These are phyloP conservation scores for Rhinichthys klamathensis DNA, from an alignment of 2,113 vertebrate genomes.

Conservation along the genomic window DNA sequence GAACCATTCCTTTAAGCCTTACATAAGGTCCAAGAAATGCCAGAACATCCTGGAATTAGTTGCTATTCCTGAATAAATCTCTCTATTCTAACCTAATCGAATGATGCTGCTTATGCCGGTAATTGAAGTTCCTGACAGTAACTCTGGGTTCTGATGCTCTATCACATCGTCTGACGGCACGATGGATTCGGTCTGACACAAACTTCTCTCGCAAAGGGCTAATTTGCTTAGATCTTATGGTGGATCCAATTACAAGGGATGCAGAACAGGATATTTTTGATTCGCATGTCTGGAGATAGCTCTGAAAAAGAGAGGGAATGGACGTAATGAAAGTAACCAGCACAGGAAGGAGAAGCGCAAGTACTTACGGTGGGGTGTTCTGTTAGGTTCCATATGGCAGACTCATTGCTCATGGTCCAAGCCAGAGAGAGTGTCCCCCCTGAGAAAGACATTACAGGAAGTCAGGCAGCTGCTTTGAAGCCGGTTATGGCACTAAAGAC, in stretches of 20 bases:
- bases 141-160: constrained; percentile 22
- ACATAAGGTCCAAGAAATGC: not conserved
- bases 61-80: not conserved
- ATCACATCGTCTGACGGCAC: constrained; percentile 11
- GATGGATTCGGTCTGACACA: constrained; percentile 33
- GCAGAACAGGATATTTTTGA: constrained; percentile 78
- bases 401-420: constrained; percentile 92
- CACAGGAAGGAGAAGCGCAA: constrained; percentile 57
- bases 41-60: not conserved
- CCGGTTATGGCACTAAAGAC: constrained; percentile 44
- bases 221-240: constrained; percentile 69
- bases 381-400: constrained; percentile 84
- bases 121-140: constrained; percentile 45
- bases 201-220: constrained; percentile 65
- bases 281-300: constrained; percentile 66
- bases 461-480: constrained; percentile 44
- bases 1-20: not conserved
- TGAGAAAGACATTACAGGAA: constrained; percentile 64
- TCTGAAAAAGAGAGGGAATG: constrained; percentile 25
- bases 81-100: constrained; percentile 27
- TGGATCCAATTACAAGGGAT: constrained; percentile 74
- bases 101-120: constrained; percentile 37
- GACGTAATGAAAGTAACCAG: constrained; percentile 41
- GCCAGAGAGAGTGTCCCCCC: constrained; percentile 76
- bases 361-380: constrained; percentile 86